phyloP scores from a whole-genome alignment of 2,113 vertebrate species.

The Trogon surrucura region DNA sequence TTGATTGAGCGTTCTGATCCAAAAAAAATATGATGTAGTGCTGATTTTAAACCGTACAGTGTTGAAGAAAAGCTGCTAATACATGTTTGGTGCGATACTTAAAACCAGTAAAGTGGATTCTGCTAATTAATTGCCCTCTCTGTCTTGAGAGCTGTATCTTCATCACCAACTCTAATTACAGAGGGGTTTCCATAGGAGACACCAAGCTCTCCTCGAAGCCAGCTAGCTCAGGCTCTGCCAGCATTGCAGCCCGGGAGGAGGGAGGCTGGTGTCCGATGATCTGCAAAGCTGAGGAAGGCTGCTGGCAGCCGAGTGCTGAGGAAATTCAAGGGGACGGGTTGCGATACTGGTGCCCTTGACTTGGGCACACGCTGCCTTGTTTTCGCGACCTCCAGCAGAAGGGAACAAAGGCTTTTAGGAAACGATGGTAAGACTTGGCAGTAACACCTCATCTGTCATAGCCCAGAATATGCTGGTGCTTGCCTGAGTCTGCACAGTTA shows the following conservation, averaged over 20 bases:
- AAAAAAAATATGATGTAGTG: neutral
- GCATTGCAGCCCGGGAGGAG: neutral
- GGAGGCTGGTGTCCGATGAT: accelerated
- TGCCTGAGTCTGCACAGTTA: neutral
- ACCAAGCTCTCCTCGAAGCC: neutral
- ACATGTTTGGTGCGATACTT: neutral
- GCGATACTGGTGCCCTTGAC: neutral
- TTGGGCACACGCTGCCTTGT: accelerated
- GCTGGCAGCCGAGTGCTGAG: neutral
- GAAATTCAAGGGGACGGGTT: neutral
- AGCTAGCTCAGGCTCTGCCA: neutral
- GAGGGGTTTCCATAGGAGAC: neutral
- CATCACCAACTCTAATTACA: neutral
- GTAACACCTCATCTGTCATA: neutral
- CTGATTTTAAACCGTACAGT: neutral
- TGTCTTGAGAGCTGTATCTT: neutral
- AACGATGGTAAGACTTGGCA: neutral
- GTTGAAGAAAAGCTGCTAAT: neutral
- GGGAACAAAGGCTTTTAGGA: neutral
- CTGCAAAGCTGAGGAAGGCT: neutral
- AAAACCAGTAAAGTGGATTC: neutral
- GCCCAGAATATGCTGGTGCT: neutral
- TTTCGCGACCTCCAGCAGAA: neutral
- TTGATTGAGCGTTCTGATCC: neutral
- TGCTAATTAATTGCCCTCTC: neutral